Evolutionary conservation across 2,797 vertebrate species (phyloP).

Genomic region (Neostethus bicornis): DNA sequence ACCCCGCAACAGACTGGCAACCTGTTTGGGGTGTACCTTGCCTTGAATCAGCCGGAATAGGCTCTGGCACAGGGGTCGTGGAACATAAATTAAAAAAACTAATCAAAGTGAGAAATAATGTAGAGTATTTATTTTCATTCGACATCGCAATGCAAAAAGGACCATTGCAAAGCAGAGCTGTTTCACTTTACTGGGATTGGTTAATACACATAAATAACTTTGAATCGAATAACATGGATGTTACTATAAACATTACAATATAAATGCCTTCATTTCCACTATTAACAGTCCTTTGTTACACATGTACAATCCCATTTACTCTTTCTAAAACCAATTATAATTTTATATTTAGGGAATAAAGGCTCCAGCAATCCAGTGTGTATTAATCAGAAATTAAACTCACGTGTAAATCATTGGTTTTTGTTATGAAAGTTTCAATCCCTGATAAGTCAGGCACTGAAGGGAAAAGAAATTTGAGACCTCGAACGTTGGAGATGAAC

Average conservation of each 20-base stretch:
- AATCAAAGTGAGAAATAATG: slow-evolving; percentile 68
- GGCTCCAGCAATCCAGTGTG: slow-evolving; percentile 32
- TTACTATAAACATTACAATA: slow-evolving; percentile 83
- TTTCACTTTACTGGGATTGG: slow-evolving; percentile 63
- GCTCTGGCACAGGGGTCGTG: too few species aligned
- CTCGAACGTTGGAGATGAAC: slow-evolving; percentile 36
- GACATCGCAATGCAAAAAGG: slow-evolving; percentile 78
- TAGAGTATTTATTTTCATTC: slow-evolving; percentile 71
- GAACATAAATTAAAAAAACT: slow-evolving; percentile 24
- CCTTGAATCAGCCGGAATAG: too few species aligned
- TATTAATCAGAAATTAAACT: slow-evolving; percentile 44
- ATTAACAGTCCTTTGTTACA: slow-evolving; percentile 83
- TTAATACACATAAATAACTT: slow-evolving; percentile 72
- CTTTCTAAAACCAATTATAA: slow-evolving; percentile 59
- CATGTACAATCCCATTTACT: slow-evolving; percentile 75
- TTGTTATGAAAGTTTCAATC: slow-evolving; percentile 18
- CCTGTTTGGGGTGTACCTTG: too few species aligned
- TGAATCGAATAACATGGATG: slow-evolving; percentile 77
- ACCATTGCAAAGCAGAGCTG: slow-evolving; percentile 77
- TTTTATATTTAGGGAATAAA: slow-evolving; percentile 31
- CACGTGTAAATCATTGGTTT: slow-evolving; percentile 31
- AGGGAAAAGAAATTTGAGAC: slow-evolving; percentile 30
- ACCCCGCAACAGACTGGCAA: too few species aligned
- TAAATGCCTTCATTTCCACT: slow-evolving; percentile 80
- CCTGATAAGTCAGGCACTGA: slow-evolving; percentile 44